These are phyloP conservation scores for Vidua macroura DNA, from an alignment of 2,113 vertebrate genomes.

Conservation along the genomic window DNA sequence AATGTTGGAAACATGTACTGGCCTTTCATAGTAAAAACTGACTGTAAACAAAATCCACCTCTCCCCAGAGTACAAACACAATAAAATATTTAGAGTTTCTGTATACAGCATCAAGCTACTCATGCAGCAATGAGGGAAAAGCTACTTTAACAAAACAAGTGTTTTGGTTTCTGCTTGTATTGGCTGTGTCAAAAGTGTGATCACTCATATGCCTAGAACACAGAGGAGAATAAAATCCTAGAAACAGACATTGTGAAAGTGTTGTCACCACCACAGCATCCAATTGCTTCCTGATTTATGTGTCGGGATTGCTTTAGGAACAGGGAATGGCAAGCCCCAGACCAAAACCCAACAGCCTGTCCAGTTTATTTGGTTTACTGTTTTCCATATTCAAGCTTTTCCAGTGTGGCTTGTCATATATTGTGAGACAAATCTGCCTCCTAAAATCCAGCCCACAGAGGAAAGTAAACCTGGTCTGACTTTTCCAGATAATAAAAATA, in stretches of 20 bases:
- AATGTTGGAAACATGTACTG: not conserved
- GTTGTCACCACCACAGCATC: not conserved
- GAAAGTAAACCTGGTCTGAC: not conserved
- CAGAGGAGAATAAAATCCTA: not conserved
- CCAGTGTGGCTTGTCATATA: not conserved
- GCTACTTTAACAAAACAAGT: not conserved
- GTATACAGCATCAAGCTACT: not conserved
- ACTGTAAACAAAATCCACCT: not conserved
- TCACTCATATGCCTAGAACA: not conserved
- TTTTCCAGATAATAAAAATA: not conserved
- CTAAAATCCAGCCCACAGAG: not conserved
- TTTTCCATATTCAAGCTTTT: not conserved
- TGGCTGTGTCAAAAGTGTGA: not conserved
- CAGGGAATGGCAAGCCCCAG: fast-evolving
- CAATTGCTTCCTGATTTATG: not conserved
- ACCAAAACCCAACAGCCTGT: not conserved
- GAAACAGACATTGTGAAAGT: not conserved
- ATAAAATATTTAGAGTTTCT: not conserved
- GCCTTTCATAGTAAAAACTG: not conserved
- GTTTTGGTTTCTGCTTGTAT: fast-evolving
- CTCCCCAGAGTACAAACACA: not conserved
- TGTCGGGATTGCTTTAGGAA: not conserved
- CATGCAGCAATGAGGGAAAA: not conserved
- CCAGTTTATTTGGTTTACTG: not conserved
- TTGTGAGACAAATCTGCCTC: not conserved